Evolutionary conservation across 2,797 vertebrate species (phyloP).

Genomic region (Rhinogobio ventralis): DNA sequence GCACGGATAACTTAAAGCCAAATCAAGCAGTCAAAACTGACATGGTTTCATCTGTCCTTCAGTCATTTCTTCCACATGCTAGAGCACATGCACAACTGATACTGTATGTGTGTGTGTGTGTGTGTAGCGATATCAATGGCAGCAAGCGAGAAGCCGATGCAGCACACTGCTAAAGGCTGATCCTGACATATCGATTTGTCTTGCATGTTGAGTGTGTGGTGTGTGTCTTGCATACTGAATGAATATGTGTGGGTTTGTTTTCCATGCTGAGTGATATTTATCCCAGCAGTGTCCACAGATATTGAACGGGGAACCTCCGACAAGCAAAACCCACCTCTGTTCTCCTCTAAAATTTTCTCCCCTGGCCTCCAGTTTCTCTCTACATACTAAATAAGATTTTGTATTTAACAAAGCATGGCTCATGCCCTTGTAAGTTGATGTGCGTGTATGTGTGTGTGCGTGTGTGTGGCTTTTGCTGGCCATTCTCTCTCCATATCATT

Average conservation of each 20-base stretch:
- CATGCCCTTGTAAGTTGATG: background rate
- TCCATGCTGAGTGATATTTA: conserved; percentile 53
- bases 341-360: conserved; percentile 19
- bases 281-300: conserved; percentile 57
- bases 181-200: conserved; percentile 45
- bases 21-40: conserved; percentile 1
- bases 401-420: conserved; percentile 34
- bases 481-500: conserved; percentile 44
- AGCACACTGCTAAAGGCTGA: conserved; percentile 16
- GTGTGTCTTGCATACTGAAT: conserved; percentile 54
- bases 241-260: conserved; percentile 39
- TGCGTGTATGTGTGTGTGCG: background rate
- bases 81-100: conserved; percentile 11
- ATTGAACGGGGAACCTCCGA: conserved; percentile 49
- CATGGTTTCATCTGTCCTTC: conserved; percentile 22
- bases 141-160: background rate
- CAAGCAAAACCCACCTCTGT: conserved; percentile 41
- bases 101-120: conserved; percentile 10
- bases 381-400: conserved; percentile 15
- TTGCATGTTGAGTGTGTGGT: conserved; percentile 42
- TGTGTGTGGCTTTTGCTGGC: conserved; percentile 34
- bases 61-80: conserved; percentile 25
- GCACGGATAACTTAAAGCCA: background rate
- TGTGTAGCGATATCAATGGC: background rate
- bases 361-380: conserved; percentile 14